Conservation (phyloP, 2,888 invertebrate species). For the Osedax fenrisi region DNA sequence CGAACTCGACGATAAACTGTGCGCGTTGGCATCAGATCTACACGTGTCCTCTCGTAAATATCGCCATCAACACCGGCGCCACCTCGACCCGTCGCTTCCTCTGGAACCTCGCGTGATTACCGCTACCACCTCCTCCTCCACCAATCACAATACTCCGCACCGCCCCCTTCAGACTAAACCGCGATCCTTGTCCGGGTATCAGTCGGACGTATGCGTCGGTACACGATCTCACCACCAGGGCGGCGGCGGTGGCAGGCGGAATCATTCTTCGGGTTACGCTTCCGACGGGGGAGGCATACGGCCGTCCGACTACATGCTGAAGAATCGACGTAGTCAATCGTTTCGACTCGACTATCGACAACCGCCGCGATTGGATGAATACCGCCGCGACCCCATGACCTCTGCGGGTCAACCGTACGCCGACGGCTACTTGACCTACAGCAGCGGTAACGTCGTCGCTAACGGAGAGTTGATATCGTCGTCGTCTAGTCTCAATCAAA, state of each 20-base stretch:
- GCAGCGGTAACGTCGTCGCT: conserved; percentile 27
- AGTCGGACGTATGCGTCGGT: neutral
- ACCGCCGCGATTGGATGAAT: neutral
- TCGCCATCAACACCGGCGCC: neutral
- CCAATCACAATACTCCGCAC: neutral
- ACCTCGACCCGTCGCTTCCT: neutral
- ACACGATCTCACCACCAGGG: neutral
- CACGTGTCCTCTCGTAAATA: neutral
- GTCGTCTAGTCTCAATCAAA: neutral
- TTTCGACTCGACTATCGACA: no score
- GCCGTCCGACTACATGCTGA: conserved; percentile 34
- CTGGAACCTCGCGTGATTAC: neutral
- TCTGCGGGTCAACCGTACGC: neutral
- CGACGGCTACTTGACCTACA: conserved; percentile 4
- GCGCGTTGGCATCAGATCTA: neutral
- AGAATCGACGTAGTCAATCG: neutral
- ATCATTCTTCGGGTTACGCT: neutral
- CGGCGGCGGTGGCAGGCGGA: neutral
- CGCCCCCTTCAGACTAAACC: neutral
- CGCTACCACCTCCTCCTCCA: neutral
- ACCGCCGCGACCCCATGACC: neutral
- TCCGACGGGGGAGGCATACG: conserved; percentile 22
- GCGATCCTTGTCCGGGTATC: neutral
- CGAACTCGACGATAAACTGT: conserved; percentile 33
- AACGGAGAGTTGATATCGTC: conserved; percentile 27